Evolutionary conservation across 2,113 vertebrate species (phyloP).

Genomic region (Vanacampus margaritifer): DNA sequence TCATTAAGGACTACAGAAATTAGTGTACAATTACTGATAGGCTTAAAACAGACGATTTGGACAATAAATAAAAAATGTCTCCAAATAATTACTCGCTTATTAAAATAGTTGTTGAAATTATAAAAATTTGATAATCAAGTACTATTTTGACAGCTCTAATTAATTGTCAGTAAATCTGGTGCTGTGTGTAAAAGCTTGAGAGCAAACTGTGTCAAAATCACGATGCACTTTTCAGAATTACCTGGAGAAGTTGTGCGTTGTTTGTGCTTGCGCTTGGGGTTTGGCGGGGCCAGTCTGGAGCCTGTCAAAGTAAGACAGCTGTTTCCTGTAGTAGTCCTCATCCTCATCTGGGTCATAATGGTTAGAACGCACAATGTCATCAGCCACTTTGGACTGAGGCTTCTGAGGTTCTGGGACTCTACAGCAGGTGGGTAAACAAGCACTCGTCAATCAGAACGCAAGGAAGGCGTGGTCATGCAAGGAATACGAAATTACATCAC

Average conservation of each 20-base stretch:
- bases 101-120: no score
- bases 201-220: not conserved
- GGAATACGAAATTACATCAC: not conserved
- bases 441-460: not conserved
- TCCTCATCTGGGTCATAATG: slow-evolving; percentile 92
- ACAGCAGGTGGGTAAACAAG: not conserved
- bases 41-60: no score
- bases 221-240: slow-evolving; percentile 50
- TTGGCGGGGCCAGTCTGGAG: slow-evolving; percentile 75
- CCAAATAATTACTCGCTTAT: no score
- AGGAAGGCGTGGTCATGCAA: not conserved
- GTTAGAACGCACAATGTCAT: slow-evolving; percentile 89
- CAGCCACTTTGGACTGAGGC: slow-evolving; percentile 79
- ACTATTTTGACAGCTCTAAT: no score
- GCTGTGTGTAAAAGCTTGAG: not conserved
- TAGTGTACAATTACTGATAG: no score
- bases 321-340: slow-evolving; percentile 93
- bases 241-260: slow-evolving; percentile 79
- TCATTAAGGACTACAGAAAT: no score
- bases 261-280: slow-evolving; percentile 77
- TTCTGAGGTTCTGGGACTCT: slow-evolving; percentile 92
- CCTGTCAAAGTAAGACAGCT: slow-evolving; percentile 92
- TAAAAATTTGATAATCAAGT: no score
- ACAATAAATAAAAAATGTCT: no score
- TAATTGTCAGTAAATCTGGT: not conserved